Percentiles rank a stretch among this genome's conserved stretches.
These are phyloP conservation scores for Drosophila grimshawi DNA, from an alignment of 1,140 invertebrate species.

Conservation along the genomic window DNA sequence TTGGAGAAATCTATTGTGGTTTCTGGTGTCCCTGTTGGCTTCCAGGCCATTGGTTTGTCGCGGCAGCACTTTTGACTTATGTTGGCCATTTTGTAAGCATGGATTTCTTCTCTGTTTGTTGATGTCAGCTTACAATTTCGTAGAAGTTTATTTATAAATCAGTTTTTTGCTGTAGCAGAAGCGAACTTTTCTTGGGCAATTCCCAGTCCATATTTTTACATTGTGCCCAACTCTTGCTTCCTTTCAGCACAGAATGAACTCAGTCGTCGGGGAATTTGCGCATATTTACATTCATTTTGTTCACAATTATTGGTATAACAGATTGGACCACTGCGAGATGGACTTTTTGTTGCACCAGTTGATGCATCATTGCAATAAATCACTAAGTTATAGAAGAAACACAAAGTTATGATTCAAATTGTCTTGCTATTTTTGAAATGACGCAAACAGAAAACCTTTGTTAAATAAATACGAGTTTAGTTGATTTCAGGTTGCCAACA, in stretches of 20 bases:
- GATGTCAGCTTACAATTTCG: constrained; percentile 65
- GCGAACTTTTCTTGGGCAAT: constrained; percentile 28
- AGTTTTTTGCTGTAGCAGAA: constrained; percentile 54
- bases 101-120: constrained; percentile 65
- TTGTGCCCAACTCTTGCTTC: constrained; percentile 42
- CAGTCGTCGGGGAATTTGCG: constrained; percentile 42
- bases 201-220: constrained; percentile 4
- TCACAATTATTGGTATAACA: constrained; percentile 67
- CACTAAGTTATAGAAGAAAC: neutral
- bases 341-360: constrained; percentile 1
- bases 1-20: constrained; percentile 41
- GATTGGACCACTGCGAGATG: constrained; percentile 51
- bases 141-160: constrained; percentile 80
- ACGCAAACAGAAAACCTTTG: neutral
- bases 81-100: constrained; percentile 67
- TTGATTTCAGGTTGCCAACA: neutral
- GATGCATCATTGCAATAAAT: neutral
- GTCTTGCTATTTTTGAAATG: too few relatives aligned
- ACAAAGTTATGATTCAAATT: neutral
- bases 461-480: neutral
- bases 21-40: constrained; percentile 19
- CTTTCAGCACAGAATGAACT: constrained; percentile 58
- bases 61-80: constrained; percentile 60
- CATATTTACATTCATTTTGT: constrained; percentile 66
- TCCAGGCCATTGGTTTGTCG: constrained; percentile 29